Evolutionary conservation across 2,888 invertebrate genomes (phyloP).

Genomic region (Syrphus vitripennis): DNA sequence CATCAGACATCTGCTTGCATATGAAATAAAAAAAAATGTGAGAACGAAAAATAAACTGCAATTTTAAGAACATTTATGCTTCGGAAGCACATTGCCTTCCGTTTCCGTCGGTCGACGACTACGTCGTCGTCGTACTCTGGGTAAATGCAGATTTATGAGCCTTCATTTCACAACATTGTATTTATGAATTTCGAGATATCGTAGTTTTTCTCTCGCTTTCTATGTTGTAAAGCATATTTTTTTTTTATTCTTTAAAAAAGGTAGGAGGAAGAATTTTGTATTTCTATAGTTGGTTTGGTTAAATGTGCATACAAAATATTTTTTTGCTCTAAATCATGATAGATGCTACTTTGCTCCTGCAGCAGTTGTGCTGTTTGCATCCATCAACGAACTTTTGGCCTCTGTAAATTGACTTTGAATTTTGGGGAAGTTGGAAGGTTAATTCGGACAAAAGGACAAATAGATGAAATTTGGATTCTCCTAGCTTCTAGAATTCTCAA

Average conservation of each 20-base stretch:
- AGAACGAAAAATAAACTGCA: conserved; percentile 20
- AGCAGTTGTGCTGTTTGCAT: neutral
- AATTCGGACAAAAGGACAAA: no score
- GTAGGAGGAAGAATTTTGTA: neutral
- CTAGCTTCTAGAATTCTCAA: no score
- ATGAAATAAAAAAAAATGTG: neutral
- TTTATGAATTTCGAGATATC: conserved; percentile 45
- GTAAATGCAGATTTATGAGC: conserved; percentile 67
- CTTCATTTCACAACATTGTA: conserved; percentile 52
- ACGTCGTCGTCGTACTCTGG: neutral
- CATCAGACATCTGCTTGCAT: neutral
- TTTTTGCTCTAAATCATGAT: conserved; percentile 32
- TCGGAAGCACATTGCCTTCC: conserved; percentile 49
- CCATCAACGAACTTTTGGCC: conserved; percentile 38
- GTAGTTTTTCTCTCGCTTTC: conserved; percentile 22
- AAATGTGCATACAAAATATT: conserved; percentile 45
- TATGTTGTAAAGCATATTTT: neutral
- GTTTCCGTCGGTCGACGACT: neutral
- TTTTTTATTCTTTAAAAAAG: neutral
- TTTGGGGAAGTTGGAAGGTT: no score
- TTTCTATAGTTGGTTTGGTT: neutral
- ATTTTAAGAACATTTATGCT: conserved; percentile 59
- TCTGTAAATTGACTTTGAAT: no score
- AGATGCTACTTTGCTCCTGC: conserved; percentile 12
- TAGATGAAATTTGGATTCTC: no score